A percentile compares a stretch with the other conserved stretches of the same genome.
Evolutionary conservation across 2,113 vertebrate species (phyloP).

Genomic region (Lampris megalopsis): DNA sequence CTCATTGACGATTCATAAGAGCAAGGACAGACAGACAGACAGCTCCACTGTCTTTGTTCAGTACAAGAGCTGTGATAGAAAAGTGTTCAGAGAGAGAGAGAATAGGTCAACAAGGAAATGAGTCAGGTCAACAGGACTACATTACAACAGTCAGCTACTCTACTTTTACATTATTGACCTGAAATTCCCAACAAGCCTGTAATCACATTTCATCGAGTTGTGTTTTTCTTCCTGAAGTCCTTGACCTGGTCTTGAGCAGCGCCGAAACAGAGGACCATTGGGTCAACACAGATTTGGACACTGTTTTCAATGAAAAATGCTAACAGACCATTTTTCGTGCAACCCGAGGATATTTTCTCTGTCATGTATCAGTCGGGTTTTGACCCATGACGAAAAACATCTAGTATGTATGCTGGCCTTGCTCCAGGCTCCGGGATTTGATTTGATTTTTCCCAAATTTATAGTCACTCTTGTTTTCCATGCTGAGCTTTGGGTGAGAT

Average conservation of each 20-base stretch:
- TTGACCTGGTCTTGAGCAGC: neutral
- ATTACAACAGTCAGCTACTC: slow-evolving; percentile 26
- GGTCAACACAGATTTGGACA: neutral
- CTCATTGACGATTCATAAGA: neutral
- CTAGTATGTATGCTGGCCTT: neutral
- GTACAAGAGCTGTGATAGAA: too few species aligned
- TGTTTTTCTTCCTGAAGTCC: slow-evolving; percentile 12
- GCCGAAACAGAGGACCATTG: slow-evolving; percentile 2
- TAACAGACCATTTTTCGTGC: neutral
- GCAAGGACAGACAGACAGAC: neutral
- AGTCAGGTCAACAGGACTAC: slow-evolving; percentile 42
- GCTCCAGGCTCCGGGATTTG: neutral
- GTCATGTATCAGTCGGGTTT: neutral
- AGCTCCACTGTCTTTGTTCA: too few species aligned
- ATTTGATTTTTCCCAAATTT: neutral
- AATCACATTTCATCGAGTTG: neutral
- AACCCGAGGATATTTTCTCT: neutral
- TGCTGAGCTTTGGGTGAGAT: neutral
- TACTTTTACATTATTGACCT: slow-evolving; percentile 23
- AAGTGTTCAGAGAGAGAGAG: neutral
- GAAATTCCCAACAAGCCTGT: neutral
- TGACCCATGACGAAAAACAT: neutral
- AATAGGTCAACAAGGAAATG: slow-evolving; percentile 32
- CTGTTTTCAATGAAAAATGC: slow-evolving; percentile 1
- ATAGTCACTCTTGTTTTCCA: neutral